Percentiles rank a stretch among this genome's conserved stretches.
These are phyloP conservation scores for Euspilapteryx auroguttella DNA, from an alignment of 2,888 invertebrate species.

Conservation along the genomic window DNA sequence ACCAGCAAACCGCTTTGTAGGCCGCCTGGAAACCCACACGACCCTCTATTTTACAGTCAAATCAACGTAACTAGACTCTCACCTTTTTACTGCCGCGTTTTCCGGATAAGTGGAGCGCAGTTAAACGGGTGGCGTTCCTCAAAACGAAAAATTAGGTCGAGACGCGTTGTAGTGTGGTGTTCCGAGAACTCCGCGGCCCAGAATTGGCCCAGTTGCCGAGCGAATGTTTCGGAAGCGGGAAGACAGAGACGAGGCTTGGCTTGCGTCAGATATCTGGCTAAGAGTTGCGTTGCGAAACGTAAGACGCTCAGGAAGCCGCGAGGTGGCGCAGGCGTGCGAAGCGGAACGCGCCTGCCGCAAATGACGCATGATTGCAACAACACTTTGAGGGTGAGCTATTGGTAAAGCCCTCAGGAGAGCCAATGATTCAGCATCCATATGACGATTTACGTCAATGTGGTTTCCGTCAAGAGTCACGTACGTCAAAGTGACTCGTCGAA, in stretches of 20 bases:
- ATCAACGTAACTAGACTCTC: slow-evolving; percentile 21
- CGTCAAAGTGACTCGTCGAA: slow-evolving; percentile 11
- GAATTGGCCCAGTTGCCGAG: slow-evolving; percentile 12
- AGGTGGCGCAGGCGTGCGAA: slow-evolving; percentile 29
- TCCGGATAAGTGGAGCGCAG: slow-evolving; percentile 44
- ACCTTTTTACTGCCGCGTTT: slow-evolving; percentile 19
- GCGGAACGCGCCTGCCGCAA: slow-evolving; percentile 13
- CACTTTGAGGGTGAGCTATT: too few relatives aligned
- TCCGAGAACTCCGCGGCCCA: slow-evolving; percentile 11
- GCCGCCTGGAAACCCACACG: slow-evolving; percentile 25
- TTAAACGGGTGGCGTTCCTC: slow-evolving; percentile 17
- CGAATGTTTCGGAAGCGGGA: slow-evolving; percentile 37
- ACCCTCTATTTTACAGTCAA: slow-evolving; percentile 27
- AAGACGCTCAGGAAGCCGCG: too few relatives aligned
- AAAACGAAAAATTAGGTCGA: slow-evolving; percentile 29
- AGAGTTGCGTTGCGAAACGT: slow-evolving; percentile 27
- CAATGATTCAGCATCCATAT: too few relatives aligned
- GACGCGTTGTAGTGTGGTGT: slow-evolving; percentile 20
- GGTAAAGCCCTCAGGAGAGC: too few relatives aligned
- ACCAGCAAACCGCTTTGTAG: slow-evolving; percentile 47
- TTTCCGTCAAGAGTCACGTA: slow-evolving; percentile 29
- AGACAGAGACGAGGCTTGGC: slow-evolving; percentile 11
- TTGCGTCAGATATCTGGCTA: slow-evolving; percentile 22
- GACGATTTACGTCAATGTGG: slow-evolving; percentile 3
- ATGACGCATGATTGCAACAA: too few relatives aligned